A percentile compares a stretch with the other conserved stretches of the same genome.
Evolutionary conservation across 2,797 vertebrate genomes (phyloP).

Genomic region (Ptychadena robeensis): DNA sequence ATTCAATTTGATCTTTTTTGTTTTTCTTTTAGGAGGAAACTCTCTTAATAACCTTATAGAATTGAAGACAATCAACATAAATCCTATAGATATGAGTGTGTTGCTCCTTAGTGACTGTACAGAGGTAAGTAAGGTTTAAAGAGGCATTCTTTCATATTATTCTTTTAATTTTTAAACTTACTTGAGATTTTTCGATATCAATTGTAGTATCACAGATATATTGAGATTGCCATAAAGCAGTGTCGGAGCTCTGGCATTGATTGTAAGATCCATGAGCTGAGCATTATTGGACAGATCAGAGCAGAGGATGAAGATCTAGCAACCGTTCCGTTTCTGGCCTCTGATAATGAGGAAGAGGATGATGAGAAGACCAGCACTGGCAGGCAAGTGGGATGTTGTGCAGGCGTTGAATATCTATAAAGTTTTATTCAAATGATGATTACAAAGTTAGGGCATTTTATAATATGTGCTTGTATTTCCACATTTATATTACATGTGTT

Average conservation of each 20-base stretch:
- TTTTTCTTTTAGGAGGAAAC: conserved; percentile 83
- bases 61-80: conserved; percentile 95
- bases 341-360: conserved; percentile 97
- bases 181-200: conserved; percentile 33
- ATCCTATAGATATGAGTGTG: conserved; percentile 92
- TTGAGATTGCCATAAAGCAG: conserved; percentile 96
- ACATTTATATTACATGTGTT: no score
- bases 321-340: conserved; percentile 95
- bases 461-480: no score
- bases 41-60: conserved; percentile 97
- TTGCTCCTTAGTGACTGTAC: conserved; percentile 90
- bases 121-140: conserved; percentile 76
- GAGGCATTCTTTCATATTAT: background rate
- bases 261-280: conserved; percentile 95
- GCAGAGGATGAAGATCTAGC: conserved; percentile 96
- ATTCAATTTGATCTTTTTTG: background rate
- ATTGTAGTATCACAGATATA: conserved; percentile 89
- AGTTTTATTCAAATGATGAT: no score
- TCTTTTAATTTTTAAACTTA: background rate
- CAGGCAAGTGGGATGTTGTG: conserved; percentile 82
- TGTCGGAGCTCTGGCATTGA: conserved; percentile 98
- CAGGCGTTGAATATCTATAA: background rate
- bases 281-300: conserved; percentile 88
- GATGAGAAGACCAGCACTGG: conserved; percentile 91
- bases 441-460: no score